Evolutionary conservation across 2,888 invertebrate species (phyloP), one percentile per base, ranked within the genome.

Genomic region (Linyphia triangularis): DNA sequence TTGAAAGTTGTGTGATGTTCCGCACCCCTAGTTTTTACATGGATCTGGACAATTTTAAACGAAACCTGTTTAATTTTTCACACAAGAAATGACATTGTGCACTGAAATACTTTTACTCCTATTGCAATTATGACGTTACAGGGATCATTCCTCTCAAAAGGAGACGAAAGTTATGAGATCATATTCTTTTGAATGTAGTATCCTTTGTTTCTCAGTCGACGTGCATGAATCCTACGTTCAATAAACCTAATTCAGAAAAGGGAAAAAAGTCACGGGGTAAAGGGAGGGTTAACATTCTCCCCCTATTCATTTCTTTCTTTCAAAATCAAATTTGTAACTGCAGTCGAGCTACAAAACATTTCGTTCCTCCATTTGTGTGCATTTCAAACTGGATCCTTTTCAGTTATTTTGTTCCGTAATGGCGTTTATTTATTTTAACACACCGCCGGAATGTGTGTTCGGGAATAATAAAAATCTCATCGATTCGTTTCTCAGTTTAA

Each of bases 271-370:
- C 16, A 22, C n/a, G 33, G 22, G 22, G 40, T 37, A 30, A 10
- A 57, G 13, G 28, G 13, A 24, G 51, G 69, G 37, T 7, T 19
- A 30, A 57, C n/a, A 30, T 65, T 28, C n/a, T 7, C 13, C 28
- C 59, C 40, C 77, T 77, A 43, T 43, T 72, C 70, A 72, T 72
- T 77, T 28, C 51, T 43, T 67, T 28, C 65, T 43, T 79, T 79
- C 79, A 79, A 67, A 79, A 79, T 79, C 67, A 79, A 79, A 51
- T 79, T 51, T 79, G 65, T 51, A 22, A 28, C 57, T 43, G 30
- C 16, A 65, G 24, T 19, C 51, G 28, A 43, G 63, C 24, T 43
- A 75, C 19, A 67, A 65, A 43, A 79, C 19, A 65, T 51, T 43
- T 26, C 2, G 22, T 43, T 51, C 22, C 30, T 33, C 51, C n/a